Percentiles rank a stretch among this genome's conserved stretches.
Conservation (phyloP, 2,888 invertebrate species). For the Poecilus cupreus region DNA sequence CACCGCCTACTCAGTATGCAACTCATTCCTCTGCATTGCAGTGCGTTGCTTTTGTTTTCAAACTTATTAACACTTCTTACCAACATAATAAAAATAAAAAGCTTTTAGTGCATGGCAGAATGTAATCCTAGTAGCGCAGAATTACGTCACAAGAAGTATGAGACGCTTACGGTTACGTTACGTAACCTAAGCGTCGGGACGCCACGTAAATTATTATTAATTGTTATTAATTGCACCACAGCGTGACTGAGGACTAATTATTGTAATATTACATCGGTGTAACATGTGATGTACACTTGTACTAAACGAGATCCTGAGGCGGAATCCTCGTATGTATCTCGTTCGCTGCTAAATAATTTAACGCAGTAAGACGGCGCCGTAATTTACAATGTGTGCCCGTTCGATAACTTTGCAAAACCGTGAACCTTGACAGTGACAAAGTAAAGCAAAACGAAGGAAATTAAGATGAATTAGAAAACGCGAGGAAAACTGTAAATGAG, state of each 20-base stretch:
- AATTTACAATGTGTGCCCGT: neutral
- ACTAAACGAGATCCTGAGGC: too few species aligned
- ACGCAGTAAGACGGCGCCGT: too few species aligned
- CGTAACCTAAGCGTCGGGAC: neutral
- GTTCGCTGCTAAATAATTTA: too few species aligned
- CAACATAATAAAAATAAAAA: constrained; percentile 35
- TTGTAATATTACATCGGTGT: constrained; percentile 20
- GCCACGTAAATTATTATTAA: constrained; percentile 36
- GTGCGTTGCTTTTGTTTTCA: constrained; percentile 30
- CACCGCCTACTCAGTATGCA: neutral
- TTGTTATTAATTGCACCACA: constrained; percentile 23
- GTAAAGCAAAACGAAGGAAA: constrained; percentile 30
- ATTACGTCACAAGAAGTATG: constrained; percentile 11
- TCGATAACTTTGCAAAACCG: neutral
- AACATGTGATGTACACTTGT: neutral
- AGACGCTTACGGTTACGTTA: neutral
- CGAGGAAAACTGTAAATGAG: constrained; percentile 36
- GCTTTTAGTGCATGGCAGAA: neutral
- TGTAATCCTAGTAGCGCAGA: constrained; percentile 6
- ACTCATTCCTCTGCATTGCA: neutral
- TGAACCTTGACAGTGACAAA: constrained; percentile 38
- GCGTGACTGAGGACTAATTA: constrained; percentile 30
- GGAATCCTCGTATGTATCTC: too few species aligned
- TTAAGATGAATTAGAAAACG: constrained; percentile 50
- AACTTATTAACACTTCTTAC: constrained; percentile 21